Conservation (phyloP, 2,113 vertebrate genomes). For the Alaudala cheleensis region DNA sequence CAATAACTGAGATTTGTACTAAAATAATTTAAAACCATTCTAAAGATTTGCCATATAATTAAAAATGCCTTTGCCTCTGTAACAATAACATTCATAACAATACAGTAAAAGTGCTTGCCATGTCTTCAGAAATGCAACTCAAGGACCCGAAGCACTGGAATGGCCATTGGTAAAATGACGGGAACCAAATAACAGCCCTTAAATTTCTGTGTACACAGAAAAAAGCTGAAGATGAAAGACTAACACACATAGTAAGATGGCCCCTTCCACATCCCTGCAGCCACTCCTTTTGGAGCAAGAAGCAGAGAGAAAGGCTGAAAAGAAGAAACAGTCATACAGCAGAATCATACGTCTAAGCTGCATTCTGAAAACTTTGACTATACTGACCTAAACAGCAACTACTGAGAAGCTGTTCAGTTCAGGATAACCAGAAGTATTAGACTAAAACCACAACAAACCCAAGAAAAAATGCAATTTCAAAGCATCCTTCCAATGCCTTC, state of each 20-base stretch:
- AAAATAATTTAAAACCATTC: conserved; percentile 33
- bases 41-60: background rate
- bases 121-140: background rate
- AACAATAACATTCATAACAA: background rate
- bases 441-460: background rate
- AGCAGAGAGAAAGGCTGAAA: background rate
- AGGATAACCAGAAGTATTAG: background rate
- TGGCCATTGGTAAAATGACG: background rate
- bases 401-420: background rate
- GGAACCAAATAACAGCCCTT: background rate
- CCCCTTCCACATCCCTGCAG: background rate
- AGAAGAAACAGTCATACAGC: background rate
- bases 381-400: background rate
- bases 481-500: background rate
- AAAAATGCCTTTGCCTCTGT: background rate
- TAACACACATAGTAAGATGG: background rate
- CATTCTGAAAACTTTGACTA: background rate
- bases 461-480: background rate
- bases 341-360: accelerated
- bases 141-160: background rate
- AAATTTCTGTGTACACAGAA: background rate
- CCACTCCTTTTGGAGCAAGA: background rate
- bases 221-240: background rate
- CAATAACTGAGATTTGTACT: background rate
- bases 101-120: background rate